Evolutionary conservation across 2,113 vertebrate species (phyloP).

Genomic region (Sylvilagus bachmani): DNA sequence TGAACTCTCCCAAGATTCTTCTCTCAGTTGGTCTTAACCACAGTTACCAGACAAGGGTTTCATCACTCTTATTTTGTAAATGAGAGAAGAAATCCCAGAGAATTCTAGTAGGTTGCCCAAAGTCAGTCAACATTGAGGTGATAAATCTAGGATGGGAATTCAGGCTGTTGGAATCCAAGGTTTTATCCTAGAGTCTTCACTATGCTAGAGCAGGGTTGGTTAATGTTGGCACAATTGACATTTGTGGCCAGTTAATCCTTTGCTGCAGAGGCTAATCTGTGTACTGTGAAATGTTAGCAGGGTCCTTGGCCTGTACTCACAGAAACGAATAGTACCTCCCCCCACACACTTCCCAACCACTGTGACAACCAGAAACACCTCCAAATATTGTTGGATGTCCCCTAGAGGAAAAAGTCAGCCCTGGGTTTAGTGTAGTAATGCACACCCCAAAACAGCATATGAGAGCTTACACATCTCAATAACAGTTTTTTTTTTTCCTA

Average conservation of each 20-base stretch:
- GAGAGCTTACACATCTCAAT: background rate
- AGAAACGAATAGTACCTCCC: background rate
- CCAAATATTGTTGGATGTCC: background rate
- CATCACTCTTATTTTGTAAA: background rate
- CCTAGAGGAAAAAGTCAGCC: background rate
- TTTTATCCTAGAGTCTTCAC: background rate
- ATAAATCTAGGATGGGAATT: background rate
- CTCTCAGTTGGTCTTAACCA: background rate
- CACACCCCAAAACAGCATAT: background rate
- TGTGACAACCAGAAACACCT: background rate
- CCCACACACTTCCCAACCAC: no score
- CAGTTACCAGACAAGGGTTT: background rate
- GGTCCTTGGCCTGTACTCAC: background rate
- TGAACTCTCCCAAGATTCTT: background rate
- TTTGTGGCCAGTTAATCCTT: background rate
- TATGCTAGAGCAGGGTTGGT: background rate
- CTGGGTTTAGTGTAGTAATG: background rate
- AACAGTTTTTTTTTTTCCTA: background rate
- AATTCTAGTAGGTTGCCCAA: background rate
- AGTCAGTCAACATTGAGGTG: background rate
- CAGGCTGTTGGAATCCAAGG: background rate
- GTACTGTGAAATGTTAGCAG: background rate
- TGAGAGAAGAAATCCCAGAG: background rate
- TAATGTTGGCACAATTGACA: background rate
- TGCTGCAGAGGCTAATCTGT: background rate